Conservation (phyloP, 2,888 invertebrate genomes). For the Andrena minutula region DNA sequence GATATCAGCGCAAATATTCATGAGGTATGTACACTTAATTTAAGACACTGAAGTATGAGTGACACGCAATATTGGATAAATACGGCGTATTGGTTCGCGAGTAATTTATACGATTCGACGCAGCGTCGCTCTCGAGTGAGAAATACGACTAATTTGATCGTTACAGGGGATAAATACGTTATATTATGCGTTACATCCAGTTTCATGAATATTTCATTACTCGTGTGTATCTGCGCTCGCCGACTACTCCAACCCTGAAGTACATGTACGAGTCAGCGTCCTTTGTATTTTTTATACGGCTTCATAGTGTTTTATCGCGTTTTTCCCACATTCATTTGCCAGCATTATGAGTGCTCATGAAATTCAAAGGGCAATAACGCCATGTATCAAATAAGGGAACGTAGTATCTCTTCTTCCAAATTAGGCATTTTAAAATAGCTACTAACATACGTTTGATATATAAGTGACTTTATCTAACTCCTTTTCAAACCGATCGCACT, state of each 20-base stretch:
- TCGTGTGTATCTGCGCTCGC: constrained; percentile 35
- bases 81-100: constrained; percentile 17
- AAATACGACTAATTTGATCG: constrained; percentile 59
- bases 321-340: constrained; percentile 33
- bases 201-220: constrained; percentile 64
- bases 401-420: neutral
- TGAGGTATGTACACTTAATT: too few relatives aligned
- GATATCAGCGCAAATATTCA: neutral
- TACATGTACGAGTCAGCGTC: constrained; percentile 12
- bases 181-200: constrained; percentile 59
- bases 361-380: neutral
- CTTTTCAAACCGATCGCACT: neutral
- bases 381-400: neutral
- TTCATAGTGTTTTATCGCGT: constrained; percentile 26
- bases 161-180: constrained; percentile 58
- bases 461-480: neutral
- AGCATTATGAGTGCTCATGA: neutral
- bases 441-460: neutral
- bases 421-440: neutral
- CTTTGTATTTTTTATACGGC: constrained; percentile 41
- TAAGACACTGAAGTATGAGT: neutral
- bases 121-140: constrained; percentile 39
- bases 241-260: constrained; percentile 39
- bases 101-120: constrained; percentile 41
- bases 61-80: neutral